Conservation (phyloP, 1,140 invertebrate species). For the Dreissena rostriformis region DNA sequence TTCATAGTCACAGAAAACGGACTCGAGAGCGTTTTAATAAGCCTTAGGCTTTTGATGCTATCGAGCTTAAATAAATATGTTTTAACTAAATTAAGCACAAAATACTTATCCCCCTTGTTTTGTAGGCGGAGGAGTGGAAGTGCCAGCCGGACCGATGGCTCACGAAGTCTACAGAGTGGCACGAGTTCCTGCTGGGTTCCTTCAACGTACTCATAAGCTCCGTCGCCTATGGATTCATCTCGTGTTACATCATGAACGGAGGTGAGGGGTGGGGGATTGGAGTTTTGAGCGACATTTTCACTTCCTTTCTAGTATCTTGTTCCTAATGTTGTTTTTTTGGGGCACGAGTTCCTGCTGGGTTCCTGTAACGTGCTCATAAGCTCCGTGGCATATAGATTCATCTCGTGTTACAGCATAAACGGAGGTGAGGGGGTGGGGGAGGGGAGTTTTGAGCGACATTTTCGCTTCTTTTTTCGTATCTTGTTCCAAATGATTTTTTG, state of each 20-base stretch:
- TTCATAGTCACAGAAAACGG: too few relatives aligned
- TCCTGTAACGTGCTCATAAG: conserved; percentile 84
- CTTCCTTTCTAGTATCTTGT: too few relatives aligned
- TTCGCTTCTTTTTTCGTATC: too few relatives aligned
- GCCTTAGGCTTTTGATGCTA: too few relatives aligned
- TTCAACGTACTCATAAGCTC: conserved; percentile 84
- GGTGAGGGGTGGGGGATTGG: conserved; percentile 67
- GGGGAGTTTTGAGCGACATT: too few relatives aligned
- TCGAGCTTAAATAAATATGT: too few relatives aligned
- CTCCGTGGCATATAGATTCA: conserved; percentile 82
- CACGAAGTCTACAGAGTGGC: conserved; percentile 85
- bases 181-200: conserved; percentile 87
- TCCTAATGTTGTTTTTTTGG: too few relatives aligned
- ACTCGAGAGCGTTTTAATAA: too few relatives aligned
- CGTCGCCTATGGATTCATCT: conserved; percentile 83
- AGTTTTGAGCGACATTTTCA: too few relatives aligned
- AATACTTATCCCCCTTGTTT: too few relatives aligned
- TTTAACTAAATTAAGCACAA: too few relatives aligned
- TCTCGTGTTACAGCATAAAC: conserved; percentile 87
- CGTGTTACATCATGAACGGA: conserved; percentile 87
- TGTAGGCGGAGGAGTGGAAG: conserved; percentile 88
- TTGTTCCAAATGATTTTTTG: too few relatives aligned
- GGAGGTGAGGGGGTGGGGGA: conserved; percentile 79
- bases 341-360: conserved; percentile 87
- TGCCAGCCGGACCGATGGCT: conserved; percentile 88